Percentiles rank a stretch among this genome's conserved stretches.
phyloP scores from a whole-genome alignment of 2,888 invertebrate species.

The Ichneumoninae sp. region DNA sequence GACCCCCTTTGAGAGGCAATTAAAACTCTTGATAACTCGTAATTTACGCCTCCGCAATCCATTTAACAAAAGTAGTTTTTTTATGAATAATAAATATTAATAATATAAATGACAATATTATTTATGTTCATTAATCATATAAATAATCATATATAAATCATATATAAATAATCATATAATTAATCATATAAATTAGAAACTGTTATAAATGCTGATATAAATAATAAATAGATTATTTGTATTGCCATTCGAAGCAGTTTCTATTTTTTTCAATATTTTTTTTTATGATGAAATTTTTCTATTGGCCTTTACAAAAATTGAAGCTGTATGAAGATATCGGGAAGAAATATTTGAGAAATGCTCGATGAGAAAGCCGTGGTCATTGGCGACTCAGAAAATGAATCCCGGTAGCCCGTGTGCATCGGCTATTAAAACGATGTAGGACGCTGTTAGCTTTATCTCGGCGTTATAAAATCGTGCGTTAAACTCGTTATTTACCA shows the following conservation, averaged over 20 bases:
- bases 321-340: not conserved
- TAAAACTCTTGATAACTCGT: not conserved
- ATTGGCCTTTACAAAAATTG: not conserved
- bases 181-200: too few relatives aligned
- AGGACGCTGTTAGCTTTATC: slow-evolving; percentile 40
- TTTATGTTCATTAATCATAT: too few relatives aligned
- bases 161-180: too few relatives aligned
- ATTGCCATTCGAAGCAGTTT: not conserved
- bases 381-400: slow-evolving; percentile 3
- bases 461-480: slow-evolving; percentile 32
- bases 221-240: not conserved
- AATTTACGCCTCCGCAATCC: not conserved
- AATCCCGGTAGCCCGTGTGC: slow-evolving; percentile 11
- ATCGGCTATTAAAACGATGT: slow-evolving; percentile 38
- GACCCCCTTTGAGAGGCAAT: not conserved
- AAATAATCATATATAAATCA: too few relatives aligned
- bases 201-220: too few relatives aligned
- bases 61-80: not conserved
- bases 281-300: too few relatives aligned
- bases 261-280: not conserved
- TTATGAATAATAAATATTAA: too few relatives aligned
- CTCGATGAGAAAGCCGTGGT: too few relatives aligned
- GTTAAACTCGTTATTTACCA: slow-evolving; percentile 46
- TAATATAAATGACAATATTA: too few relatives aligned
- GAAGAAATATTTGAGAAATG: not conserved